Base-by-base conservation (phyloP, 2,888 invertebrate genomes). In the Sphaerophoria taeniata region DNA sequence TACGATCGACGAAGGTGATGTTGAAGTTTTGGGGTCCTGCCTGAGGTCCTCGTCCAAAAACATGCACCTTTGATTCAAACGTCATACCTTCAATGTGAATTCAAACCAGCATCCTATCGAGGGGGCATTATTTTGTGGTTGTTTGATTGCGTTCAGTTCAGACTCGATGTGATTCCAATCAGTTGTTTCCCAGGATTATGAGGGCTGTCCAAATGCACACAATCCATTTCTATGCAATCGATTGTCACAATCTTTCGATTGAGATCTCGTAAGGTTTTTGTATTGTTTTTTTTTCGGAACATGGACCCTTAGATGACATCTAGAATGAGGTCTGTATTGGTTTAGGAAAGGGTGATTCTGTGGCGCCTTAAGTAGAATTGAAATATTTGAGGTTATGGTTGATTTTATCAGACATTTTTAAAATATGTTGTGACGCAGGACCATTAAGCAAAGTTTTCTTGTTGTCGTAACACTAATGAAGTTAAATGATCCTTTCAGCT, bases 171-270 rank as follows among this genome's bases (percentile, higher is more conserved):
- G 75, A 84, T 79, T 67, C 67, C 55, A 84, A 80, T 77, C 72
- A 73, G 69, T 70, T 76, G 76, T 24, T 24, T 24, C 1, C 24
- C 80, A 53, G 73, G 60, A 70, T 81, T 76, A 85, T 85, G 80
- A 80, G 85, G 85, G 85, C 76, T 81, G 73, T 80, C 85, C 33
- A 85, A 80, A 85, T 58, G 76, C 33, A 55, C 45, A 55, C 12
- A 14, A 51, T 34, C 12, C 72, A 24, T 67, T 45, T 43, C 4
- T 16, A 45, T 55, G 39, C 33, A 80, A 80, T 85, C 70, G 72
- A 72, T 69, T 69, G 73, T 70, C 63, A 73, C 34, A 76, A 53
- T 67, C 76, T 58, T 60, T 12, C 73, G 85, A 85, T 80, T 73
- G 73, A 74, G 72, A 73, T 78, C 78, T 74, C 47, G 65, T 43